phyloP scores from a whole-genome alignment of 2,113 vertebrate genomes.

The Cyanoderma ruficeps region DNA sequence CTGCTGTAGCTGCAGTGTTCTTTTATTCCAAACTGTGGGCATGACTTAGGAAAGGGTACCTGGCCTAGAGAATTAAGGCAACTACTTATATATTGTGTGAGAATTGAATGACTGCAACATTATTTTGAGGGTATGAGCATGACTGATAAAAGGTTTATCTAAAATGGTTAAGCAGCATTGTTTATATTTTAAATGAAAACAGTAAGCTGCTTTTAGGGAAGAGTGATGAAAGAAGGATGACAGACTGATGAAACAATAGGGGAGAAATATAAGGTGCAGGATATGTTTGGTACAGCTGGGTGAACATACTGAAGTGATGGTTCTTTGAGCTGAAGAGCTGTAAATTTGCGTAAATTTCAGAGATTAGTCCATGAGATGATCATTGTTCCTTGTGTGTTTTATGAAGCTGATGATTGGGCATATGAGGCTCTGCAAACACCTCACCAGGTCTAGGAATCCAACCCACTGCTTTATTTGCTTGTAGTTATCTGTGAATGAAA shows the following conservation, averaged over 20 bases:
- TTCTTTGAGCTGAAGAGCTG: not conserved
- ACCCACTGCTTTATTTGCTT: not conserved
- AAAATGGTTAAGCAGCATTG: not conserved
- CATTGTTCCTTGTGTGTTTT: not conserved
- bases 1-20: not conserved
- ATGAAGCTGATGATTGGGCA: not conserved
- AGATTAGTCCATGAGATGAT: not conserved
- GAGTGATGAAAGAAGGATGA: not conserved
- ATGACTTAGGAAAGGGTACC: not conserved
- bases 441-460: not conserved
- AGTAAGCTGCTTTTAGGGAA: not conserved
- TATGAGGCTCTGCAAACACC: not conserved
- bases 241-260: not conserved
- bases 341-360: not conserved
- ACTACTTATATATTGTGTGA: not conserved
- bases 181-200: not conserved
- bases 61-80: not conserved
- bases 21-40: not conserved
- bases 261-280: not conserved
- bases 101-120: not conserved
- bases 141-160: not conserved
- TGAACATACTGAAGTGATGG: not conserved
- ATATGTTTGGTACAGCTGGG: not conserved
- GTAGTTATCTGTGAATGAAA: not conserved
- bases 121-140: not conserved